These are phyloP conservation scores for Temnothorax rugatulus DNA, from an alignment of 2,888 invertebrate genomes.

Conservation along the genomic window DNA sequence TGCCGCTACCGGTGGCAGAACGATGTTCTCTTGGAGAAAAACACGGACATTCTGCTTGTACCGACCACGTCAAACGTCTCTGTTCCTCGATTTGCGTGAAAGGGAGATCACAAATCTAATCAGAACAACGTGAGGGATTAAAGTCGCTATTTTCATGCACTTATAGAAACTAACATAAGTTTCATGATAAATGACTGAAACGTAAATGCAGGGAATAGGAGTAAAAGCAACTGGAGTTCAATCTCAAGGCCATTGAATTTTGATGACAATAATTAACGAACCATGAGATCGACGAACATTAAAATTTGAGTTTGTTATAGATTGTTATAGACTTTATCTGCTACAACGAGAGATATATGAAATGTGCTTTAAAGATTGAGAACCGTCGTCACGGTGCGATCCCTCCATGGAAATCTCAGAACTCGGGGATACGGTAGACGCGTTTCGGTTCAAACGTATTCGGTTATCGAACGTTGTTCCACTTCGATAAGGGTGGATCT, in stretches of 20 bases:
- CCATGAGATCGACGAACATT: not conserved
- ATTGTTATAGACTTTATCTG: not conserved
- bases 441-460: slow-evolving; percentile 63
- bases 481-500: slow-evolving; percentile 68
- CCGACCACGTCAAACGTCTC: slow-evolving; percentile 44
- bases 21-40: slow-evolving; percentile 50
- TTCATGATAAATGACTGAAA: not conserved
- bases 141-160: not conserved
- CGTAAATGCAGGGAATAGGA: not conserved
- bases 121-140: not conserved
- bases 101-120: not conserved
- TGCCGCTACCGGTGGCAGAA: slow-evolving; percentile 44
- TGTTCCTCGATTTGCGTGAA: slow-evolving; percentile 23
- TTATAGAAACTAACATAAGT: not conserved
- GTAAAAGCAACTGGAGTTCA: not conserved
- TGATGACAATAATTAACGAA: not conserved
- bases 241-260: not conserved
- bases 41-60: slow-evolving; percentile 40
- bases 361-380: slow-evolving; percentile 26
- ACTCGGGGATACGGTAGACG: not conserved
- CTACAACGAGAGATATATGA: not conserved
- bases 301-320: not conserved
- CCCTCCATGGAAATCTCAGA: slow-evolving; percentile 30
- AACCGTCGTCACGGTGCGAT: slow-evolving; percentile 32
- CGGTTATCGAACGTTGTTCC: slow-evolving; percentile 55